phyloP scores from a whole-genome alignment of 2,113 vertebrate genomes.

The Gnathonemus longibarbis region DNA sequence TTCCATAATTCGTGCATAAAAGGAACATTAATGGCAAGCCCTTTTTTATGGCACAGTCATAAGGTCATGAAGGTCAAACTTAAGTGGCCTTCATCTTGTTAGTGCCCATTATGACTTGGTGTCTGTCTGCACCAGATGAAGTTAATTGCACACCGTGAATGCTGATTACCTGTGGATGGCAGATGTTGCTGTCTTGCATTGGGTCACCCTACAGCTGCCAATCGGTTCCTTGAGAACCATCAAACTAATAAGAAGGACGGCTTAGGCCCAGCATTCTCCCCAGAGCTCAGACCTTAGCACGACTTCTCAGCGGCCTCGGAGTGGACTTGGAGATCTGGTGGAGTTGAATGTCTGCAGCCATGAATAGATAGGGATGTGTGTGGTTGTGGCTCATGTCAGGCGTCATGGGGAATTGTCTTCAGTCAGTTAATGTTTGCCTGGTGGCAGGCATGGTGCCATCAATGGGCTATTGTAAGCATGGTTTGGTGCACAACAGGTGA shows the following conservation, averaged over 20 bases:
- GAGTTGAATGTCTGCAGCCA: not conserved
- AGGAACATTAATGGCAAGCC: conserved; percentile 31
- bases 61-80: not conserved
- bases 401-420: not conserved
- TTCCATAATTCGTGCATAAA: conserved; percentile 3
- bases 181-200: conserved; percentile 8
- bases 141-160: not conserved
- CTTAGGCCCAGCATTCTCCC: not conserved
- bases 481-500: not conserved
- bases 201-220: not conserved
- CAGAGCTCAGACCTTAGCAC: not conserved
- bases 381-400: not conserved
- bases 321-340: not conserved
- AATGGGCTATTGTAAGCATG: not conserved
- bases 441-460: not conserved
- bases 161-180: not conserved
- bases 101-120: not conserved
- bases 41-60: conserved; percentile 1
- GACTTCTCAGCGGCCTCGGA: not conserved
- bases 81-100: not conserved
- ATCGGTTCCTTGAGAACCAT: not conserved
- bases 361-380: not conserved
- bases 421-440: not conserved
- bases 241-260: not conserved
- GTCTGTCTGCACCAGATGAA: not conserved